Conservation (phyloP, 2,888 invertebrate species). For the Noctua fimbriata region DNA sequence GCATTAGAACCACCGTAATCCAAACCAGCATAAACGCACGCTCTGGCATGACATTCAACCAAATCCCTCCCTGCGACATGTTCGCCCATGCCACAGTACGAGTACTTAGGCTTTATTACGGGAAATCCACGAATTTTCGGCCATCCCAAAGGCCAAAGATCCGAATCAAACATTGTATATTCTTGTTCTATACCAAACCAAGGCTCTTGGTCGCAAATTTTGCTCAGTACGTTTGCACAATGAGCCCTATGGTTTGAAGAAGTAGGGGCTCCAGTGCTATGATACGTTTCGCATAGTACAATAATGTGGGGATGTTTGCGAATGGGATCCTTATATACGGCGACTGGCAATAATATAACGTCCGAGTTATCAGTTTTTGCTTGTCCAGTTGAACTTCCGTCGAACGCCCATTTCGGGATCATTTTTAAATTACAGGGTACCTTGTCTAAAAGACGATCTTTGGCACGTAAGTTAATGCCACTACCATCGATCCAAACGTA, state of each 20-base stretch:
- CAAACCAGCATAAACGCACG: constrained; percentile 98
- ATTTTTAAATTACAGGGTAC: constrained; percentile 87
- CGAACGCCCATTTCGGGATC: constrained; percentile 96
- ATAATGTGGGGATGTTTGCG: constrained; percentile 95
- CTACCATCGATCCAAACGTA: constrained; percentile 96
- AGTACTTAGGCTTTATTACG: constrained; percentile 93
- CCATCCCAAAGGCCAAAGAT: constrained; percentile 97
- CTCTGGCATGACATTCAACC: constrained; percentile 95
- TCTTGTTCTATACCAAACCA: constrained; percentile 99
- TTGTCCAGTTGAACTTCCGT: constrained; percentile 98
- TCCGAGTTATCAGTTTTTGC: constrained; percentile 96
- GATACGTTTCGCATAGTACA: constrained; percentile 96
- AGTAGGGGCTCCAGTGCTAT: constrained; percentile 93
- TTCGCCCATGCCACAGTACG: constrained; percentile 98
- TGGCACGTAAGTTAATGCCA: constrained; percentile 92
- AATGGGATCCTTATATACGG: constrained; percentile 98
- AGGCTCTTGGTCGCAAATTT: constrained; percentile 91
- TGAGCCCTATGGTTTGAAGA: constrained; percentile 93
- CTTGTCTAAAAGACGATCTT: constrained; percentile 92
- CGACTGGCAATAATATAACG: constrained; percentile 96
- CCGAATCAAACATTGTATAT: constrained; percentile 95
- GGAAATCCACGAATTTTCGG: constrained; percentile 97
- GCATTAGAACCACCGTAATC: constrained; percentile 98
- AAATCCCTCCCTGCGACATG: constrained; percentile 98
- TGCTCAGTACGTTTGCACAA: constrained; percentile 91